Conservation (phyloP, 2,113 vertebrate species). For the Cyprinus carpio region DNA sequence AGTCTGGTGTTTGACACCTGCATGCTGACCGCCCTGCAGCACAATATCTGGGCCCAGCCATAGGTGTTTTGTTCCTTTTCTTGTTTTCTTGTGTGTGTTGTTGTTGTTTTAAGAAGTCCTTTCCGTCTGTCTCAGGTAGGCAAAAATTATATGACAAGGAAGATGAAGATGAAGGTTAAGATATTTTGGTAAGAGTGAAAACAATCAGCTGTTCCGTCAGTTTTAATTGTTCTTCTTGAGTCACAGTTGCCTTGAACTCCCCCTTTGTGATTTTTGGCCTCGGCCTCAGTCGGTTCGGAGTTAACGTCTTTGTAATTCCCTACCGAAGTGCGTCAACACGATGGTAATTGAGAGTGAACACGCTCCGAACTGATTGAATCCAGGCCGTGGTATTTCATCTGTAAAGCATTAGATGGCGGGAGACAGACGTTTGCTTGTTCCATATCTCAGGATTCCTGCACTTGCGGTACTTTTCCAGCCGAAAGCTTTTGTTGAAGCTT, state of each 20-base stretch:
- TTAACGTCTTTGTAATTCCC: slow-evolving; percentile 7
- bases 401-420: slow-evolving; percentile 46
- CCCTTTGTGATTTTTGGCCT: slow-evolving; percentile 56
- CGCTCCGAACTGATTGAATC: slow-evolving; percentile 16
- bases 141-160: slow-evolving; percentile 60
- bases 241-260: slow-evolving; percentile 79
- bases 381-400: slow-evolving; percentile 46
- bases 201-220: slow-evolving; percentile 68
- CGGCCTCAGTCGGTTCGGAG: slow-evolving; percentile 51
- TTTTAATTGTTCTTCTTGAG: slow-evolving; percentile 63
- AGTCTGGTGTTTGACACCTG: slow-evolving; percentile 37
- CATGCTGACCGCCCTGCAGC: slow-evolving; percentile 49
- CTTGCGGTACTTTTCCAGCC: slow-evolving; percentile 63
- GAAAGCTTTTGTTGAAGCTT: slow-evolving; percentile 65
- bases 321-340: background rate
- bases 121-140: slow-evolving; percentile 74
- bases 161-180: slow-evolving; percentile 46
- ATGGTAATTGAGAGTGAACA: background rate
- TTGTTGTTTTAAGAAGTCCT: slow-evolving; percentile 46
- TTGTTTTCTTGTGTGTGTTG: slow-evolving; percentile 1
- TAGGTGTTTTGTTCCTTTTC: slow-evolving; percentile 27
- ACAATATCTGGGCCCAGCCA: slow-evolving; percentile 52
- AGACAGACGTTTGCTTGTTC: slow-evolving; percentile 61
- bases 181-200: slow-evolving; percentile 58
- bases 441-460: slow-evolving; percentile 75